Evolutionary conservation across 2,797 vertebrate species (phyloP).

Genomic region (Pipistrellus kuhlii): DNA sequence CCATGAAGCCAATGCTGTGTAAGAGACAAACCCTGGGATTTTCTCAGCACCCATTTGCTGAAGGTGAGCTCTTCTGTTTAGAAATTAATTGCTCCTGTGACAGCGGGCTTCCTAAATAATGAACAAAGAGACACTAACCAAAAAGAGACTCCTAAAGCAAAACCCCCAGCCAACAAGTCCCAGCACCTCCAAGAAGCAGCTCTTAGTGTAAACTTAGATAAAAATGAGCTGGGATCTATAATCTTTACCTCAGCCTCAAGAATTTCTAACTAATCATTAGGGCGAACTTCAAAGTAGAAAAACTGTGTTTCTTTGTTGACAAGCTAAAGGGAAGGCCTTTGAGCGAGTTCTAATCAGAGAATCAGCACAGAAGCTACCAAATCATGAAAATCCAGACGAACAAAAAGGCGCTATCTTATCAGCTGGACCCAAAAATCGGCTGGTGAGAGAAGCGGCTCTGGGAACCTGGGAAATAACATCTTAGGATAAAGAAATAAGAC

Average conservation of each 20-base stretch:
- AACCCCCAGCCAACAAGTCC: background rate
- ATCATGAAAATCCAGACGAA: background rate
- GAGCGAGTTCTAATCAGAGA: background rate
- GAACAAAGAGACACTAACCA: background rate
- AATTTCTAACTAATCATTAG: slow-evolving; percentile 6
- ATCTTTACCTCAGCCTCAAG: background rate
- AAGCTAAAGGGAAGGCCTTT: background rate
- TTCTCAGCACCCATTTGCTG: background rate
- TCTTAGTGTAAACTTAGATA: background rate
- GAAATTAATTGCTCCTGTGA: background rate
- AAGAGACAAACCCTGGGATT: background rate
- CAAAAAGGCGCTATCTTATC: background rate
- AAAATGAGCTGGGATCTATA: slow-evolving; percentile 13
- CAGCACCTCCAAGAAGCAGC: too few species aligned
- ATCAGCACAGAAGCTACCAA: background rate
- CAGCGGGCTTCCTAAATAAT: background rate
- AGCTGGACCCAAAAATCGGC: background rate
- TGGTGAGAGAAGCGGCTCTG: background rate
- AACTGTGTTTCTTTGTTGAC: background rate
- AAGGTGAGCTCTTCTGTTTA: background rate
- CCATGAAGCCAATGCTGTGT: background rate
- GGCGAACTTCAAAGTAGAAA: slow-evolving; percentile 7
- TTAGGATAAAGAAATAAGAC: background rate
- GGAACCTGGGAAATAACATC: background rate
- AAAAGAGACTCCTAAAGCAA: background rate